Evolutionary conservation across 2,888 invertebrate genomes (phyloP).

Genomic region (Drosophila barbarae): DNA sequence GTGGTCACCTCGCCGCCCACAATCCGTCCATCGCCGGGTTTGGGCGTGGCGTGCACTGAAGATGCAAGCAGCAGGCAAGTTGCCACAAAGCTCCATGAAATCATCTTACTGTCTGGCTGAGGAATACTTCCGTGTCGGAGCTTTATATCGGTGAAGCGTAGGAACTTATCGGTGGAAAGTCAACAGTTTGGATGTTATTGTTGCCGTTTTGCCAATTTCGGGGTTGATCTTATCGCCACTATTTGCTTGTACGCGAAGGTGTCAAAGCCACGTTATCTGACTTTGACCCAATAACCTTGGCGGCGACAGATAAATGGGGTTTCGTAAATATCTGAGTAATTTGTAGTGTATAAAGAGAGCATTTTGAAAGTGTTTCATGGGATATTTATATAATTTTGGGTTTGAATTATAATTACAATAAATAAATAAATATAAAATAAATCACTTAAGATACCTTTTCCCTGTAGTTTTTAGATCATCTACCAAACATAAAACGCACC

Average conservation of each 20-base stretch:
- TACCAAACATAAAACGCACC: not conserved
- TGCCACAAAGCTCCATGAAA: constrained; percentile 11
- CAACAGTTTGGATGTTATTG: constrained; percentile 27
- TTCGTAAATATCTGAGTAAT: not conserved
- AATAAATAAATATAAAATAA: not conserved
- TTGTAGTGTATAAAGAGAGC: not conserved
- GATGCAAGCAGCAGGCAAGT: constrained; percentile 8
- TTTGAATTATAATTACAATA: not conserved
- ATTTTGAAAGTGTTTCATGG: not conserved
- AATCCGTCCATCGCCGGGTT: constrained; percentile 59
- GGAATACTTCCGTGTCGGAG: constrained; percentile 10
- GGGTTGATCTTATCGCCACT: constrained; percentile 49
- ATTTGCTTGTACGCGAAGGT: constrained; percentile 47
- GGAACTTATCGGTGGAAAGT: constrained; percentile 28
- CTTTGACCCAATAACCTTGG: constrained; percentile 66
- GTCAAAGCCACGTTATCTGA: constrained; percentile 44
- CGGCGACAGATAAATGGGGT: constrained; percentile 1
- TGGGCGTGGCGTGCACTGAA: not conserved
- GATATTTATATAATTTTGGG: not conserved
- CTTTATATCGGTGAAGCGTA: constrained; percentile 15
- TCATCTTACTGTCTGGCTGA: constrained; percentile 29
- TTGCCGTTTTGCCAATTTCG: constrained; percentile 12
- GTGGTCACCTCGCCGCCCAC: constrained; percentile 63
- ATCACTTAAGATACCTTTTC: not conserved
- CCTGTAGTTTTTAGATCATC: not conserved